Evolutionary conservation across 2,888 invertebrate genomes (phyloP).

Genomic region (Heterodera filipjevi): DNA sequence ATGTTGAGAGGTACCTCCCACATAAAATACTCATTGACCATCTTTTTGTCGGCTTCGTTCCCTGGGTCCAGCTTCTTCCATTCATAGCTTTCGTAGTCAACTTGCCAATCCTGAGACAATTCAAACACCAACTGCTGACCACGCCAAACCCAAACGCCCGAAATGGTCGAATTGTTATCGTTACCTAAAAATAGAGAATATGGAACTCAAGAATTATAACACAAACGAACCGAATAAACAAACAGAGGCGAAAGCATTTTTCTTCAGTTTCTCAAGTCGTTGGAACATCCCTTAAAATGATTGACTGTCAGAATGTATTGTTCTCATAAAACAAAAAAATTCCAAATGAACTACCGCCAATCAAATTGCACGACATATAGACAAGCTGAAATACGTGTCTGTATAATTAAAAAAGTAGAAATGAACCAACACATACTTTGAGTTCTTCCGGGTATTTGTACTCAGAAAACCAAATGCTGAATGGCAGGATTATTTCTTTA

Average conservation of each 20-base stretch:
- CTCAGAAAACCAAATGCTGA: slow-evolving; percentile 89
- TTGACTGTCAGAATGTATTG: background rate
- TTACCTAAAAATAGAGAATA: slow-evolving; percentile 47
- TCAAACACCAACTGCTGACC: slow-evolving; percentile 89
- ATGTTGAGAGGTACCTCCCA: slow-evolving; percentile 53
- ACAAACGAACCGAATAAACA: slow-evolving; percentile 81
- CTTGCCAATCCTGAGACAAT: slow-evolving; percentile 70
- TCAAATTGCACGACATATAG: slow-evolving; percentile 98
- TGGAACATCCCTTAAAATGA: slow-evolving; percentile 95
- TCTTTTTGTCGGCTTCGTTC: slow-evolving; percentile 74
- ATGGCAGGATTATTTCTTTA: slow-evolving; percentile 65
- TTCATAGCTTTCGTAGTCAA: slow-evolving; percentile 74
- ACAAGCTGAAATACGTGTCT: slow-evolving; percentile 70
- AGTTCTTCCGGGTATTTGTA: slow-evolving; percentile 94
- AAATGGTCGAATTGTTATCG: slow-evolving; percentile 88
- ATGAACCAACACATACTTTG: slow-evolving; percentile 46
- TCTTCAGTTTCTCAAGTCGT: slow-evolving; percentile 94
- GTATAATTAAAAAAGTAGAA: background rate
- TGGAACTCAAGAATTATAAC: background rate
- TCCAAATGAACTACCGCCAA: slow-evolving; percentile 74
- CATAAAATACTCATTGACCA: slow-evolving; percentile 62
- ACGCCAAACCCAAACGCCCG: slow-evolving; percentile 97
- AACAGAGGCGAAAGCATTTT: slow-evolving; percentile 90
- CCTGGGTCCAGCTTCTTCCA: slow-evolving; percentile 90
- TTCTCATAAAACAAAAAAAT: slow-evolving; percentile 11